Percentiles rank a stretch among this genome's conserved stretches.
Evolutionary conservation across 1,140 invertebrate species (phyloP).

Genomic region (Sesamia nonagrioides): DNA sequence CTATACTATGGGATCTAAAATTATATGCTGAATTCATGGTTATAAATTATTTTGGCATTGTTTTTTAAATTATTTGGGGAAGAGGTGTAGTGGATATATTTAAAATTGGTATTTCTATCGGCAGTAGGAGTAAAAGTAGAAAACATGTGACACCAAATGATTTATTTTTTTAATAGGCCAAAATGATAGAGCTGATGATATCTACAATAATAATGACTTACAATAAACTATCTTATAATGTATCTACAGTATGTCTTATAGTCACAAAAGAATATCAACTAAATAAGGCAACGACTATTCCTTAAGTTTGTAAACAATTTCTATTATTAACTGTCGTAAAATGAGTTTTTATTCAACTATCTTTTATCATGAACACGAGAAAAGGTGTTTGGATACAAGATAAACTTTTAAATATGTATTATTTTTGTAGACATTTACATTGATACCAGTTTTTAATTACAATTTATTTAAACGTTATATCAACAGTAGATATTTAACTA

Average conservation of each 20-base stretch:
- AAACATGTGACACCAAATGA: slow-evolving; percentile 84
- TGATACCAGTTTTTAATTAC: slow-evolving; percentile 53
- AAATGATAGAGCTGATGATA: slow-evolving; percentile 86
- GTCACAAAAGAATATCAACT: slow-evolving; percentile 86
- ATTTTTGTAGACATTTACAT: slow-evolving; percentile 62
- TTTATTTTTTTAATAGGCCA: slow-evolving; percentile 86
- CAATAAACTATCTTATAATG: slow-evolving; percentile 78
- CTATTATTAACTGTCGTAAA: slow-evolving; percentile 70
- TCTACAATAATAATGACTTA: slow-evolving; percentile 86
- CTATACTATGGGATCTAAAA: too few relatives aligned
- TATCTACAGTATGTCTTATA: slow-evolving; percentile 86
- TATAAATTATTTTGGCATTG: too few relatives aligned
- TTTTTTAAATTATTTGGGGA: too few relatives aligned
- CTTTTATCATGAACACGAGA: slow-evolving; percentile 78
- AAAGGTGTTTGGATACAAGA: slow-evolving; percentile 72
- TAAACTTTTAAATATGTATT: slow-evolving; percentile 61
- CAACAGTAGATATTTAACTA: slow-evolving; percentile 17
- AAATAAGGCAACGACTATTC: slow-evolving; percentile 87
- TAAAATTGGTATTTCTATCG: neutral
- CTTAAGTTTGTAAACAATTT: slow-evolving; percentile 80
- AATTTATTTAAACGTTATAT: slow-evolving; percentile 19
- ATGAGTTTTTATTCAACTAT: slow-evolving; percentile 68
- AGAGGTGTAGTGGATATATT: neutral
- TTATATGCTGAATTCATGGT: too few relatives aligned
- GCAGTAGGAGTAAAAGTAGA: slow-evolving; percentile 12